A percentile compares a stretch with the other conserved stretches of the same genome.
These are phyloP conservation scores for Andrena trimmerana DNA, from an alignment of 2,888 invertebrate genomes.

Conservation along the genomic window DNA sequence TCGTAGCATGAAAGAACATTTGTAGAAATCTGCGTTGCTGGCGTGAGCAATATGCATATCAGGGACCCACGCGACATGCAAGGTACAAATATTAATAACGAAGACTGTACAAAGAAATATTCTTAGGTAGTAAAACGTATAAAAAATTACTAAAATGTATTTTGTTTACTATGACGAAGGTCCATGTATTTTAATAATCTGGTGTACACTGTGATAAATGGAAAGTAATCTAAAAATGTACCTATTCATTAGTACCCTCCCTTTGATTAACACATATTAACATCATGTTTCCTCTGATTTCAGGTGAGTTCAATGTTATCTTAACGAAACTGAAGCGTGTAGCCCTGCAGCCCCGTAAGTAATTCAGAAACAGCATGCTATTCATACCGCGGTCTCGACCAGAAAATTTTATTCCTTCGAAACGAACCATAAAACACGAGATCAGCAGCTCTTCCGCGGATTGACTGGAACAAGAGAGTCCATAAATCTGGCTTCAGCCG, in stretches of 20 bases:
- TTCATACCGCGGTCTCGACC: conserved; percentile 9
- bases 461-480: conserved; percentile 42
- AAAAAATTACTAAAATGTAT: too few relatives aligned
- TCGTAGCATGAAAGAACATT: too few relatives aligned
- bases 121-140: too few relatives aligned
- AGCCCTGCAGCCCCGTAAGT: conserved; percentile 41
- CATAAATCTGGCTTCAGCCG: conserved; percentile 50
- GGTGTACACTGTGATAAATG: background rate
- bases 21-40: too few relatives aligned
- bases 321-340: conserved; percentile 28
- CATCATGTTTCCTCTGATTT: conserved; percentile 59
- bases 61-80: too few relatives aligned
- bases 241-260: background rate
- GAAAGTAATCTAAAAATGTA: background rate
- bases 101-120: too few relatives aligned
- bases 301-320: conserved; percentile 72
- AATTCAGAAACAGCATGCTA: conserved; percentile 36
- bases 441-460: conserved; percentile 51
- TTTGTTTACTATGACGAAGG: too few relatives aligned
- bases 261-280: conserved; percentile 11
- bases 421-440: conserved; percentile 41
- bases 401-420: conserved; percentile 50
- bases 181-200: too few relatives aligned
- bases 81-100: too few relatives aligned
- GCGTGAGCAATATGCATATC: too few relatives aligned